Conservation (phyloP, 2,113 vertebrate genomes). For the Larimichthys crocea region DNA sequence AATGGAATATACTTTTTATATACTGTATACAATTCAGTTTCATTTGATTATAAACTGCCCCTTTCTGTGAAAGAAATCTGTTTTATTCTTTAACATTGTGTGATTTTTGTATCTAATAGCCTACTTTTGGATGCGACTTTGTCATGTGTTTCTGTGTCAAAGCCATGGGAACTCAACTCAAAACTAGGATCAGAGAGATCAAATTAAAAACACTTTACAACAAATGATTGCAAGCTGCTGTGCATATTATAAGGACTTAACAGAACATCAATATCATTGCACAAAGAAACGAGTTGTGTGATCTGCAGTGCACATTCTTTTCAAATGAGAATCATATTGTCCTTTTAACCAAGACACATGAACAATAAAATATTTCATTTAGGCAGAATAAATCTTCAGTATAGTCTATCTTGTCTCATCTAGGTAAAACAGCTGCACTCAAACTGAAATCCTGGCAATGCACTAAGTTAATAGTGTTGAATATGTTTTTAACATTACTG, state of each 20-base stretch:
- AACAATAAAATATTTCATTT: constrained; percentile 3
- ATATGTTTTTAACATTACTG: not conserved
- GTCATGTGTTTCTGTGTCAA: not conserved
- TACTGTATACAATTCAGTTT: not conserved
- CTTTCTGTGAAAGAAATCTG: not conserved
- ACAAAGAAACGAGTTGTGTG: not conserved
- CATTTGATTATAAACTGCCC: not conserved
- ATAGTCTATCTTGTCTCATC: not conserved
- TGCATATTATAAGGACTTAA: not conserved
- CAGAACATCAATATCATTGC: not conserved
- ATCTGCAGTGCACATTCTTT: constrained; percentile 14
- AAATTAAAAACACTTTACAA: not conserved
- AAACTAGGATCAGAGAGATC: not conserved
- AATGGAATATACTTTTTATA: not conserved
- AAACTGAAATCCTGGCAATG: not conserved
- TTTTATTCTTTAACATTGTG: too few species aligned
- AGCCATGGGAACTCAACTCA: not conserved
- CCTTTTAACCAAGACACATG: not conserved
- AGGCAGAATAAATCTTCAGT: constrained; percentile 8
- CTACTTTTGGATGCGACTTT: not conserved
- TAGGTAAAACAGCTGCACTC: constrained; percentile 1
- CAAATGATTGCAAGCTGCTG: not conserved
- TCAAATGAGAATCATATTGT: constrained; percentile 4
- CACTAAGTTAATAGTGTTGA: not conserved
- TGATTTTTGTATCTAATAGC: not conserved